Evolutionary conservation across 2,113 vertebrate genomes (phyloP).

Genomic region (Megaceryle maxima): DNA sequence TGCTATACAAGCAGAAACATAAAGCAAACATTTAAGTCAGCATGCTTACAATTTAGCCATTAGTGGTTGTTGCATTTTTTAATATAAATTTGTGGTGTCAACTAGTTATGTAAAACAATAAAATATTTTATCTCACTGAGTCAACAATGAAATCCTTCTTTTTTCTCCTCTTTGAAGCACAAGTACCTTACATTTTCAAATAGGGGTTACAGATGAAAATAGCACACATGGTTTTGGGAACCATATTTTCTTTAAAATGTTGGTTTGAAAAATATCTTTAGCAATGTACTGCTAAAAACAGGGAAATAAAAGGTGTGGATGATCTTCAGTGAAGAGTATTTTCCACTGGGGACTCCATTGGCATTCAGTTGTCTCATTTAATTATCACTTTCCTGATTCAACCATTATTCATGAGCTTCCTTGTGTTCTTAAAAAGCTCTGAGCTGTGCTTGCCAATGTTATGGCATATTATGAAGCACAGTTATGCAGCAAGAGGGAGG

Average conservation of each 20-base stretch:
- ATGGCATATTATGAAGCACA: constrained; percentile 78
- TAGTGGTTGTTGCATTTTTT: not conserved
- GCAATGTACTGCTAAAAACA: constrained; percentile 47
- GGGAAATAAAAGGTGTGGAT: constrained; percentile 42
- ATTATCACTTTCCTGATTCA: constrained; percentile 82
- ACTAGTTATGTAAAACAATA: not conserved
- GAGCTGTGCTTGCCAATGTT: constrained; percentile 81
- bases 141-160: not conserved
- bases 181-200: not conserved
- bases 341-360: constrained; percentile 75
- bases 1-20: not conserved
- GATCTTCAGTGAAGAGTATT: constrained; percentile 67
- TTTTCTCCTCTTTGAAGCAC: not conserved
- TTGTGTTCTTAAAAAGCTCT: constrained; percentile 81
- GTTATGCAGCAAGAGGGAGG: constrained; percentile 71
- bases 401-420: constrained; percentile 82
- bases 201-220: constrained; percentile 1
- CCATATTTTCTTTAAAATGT: constrained; percentile 19
- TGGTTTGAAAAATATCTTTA: constrained; percentile 45
- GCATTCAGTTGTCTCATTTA: constrained; percentile 82
- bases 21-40: not conserved
- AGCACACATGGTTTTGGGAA: not conserved
- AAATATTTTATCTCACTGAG: not conserved
- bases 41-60: not conserved
- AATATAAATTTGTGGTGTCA: not conserved